phyloP scores from a whole-genome alignment of 1,140 invertebrate species.

The Drosophila lowei region DNA sequence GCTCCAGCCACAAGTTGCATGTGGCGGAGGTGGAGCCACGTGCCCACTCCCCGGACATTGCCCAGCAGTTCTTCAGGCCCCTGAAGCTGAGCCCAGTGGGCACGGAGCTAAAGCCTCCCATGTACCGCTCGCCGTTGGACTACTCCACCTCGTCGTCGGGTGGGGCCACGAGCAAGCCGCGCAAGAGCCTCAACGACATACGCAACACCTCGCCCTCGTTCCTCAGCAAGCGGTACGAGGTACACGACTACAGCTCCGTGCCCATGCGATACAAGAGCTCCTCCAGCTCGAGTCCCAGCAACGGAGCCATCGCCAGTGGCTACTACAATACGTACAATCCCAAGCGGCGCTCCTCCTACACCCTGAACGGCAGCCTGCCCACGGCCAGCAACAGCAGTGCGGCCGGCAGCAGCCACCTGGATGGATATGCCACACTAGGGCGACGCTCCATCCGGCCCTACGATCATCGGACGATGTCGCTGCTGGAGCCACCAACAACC shows the following conservation, averaged over 20 bases:
- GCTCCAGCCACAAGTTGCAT: conserved; percentile 68
- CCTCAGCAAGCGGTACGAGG: conserved; percentile 65
- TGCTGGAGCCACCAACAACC: conserved; percentile 65
- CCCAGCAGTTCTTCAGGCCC: conserved; percentile 77
- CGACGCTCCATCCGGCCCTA: conserved; percentile 70
- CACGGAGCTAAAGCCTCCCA: conserved; percentile 76
- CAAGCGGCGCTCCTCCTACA: conserved; percentile 78
- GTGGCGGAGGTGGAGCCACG: conserved; percentile 42
- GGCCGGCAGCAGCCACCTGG: conserved; percentile 48
- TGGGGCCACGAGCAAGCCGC: conserved; percentile 61
- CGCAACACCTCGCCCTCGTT: conserved; percentile 76
- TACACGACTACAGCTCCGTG: conserved; percentile 63
- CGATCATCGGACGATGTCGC: conserved; percentile 79
- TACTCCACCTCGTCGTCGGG: conserved; percentile 47
- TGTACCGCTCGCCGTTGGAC: conserved; percentile 71
- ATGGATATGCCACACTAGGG: conserved; percentile 80
- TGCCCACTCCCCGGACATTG: conserved; percentile 72
- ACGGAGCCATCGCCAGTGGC: conserved; percentile 50
- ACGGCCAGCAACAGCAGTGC: conserved; percentile 41
- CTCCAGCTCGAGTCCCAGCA: conserved; percentile 75
- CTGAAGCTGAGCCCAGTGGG: conserved; percentile 77
- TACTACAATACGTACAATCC: conserved; percentile 82
- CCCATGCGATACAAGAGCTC: conserved; percentile 74
- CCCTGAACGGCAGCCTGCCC: conserved; percentile 63
- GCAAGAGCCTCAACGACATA: conserved; percentile 80